Conservation (phyloP, 1,140 invertebrate species). For the Panagrolaimus sp. region DNA sequence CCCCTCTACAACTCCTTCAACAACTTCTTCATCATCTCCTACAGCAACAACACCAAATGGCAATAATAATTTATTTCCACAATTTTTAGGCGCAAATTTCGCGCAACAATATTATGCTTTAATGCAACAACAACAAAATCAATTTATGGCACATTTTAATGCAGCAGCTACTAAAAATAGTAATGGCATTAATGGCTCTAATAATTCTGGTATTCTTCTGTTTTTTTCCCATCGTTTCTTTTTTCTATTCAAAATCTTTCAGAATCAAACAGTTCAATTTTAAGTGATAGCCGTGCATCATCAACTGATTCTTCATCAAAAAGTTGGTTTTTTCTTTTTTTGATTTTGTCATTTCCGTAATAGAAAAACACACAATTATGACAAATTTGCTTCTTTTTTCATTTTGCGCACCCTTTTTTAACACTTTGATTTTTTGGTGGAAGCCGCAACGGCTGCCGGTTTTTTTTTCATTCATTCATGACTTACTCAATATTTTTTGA, state of each 20-base stretch:
- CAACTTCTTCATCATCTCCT: too few relatives aligned
- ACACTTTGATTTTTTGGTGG: too few relatives aligned
- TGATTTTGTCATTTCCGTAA: not conserved
- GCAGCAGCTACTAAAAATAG: not conserved
- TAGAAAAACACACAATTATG: not conserved
- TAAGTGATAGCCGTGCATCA: not conserved
- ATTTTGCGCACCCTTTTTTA: too few relatives aligned
- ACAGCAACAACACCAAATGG: not conserved
- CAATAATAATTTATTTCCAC: not conserved
- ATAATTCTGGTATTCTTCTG: too few relatives aligned
- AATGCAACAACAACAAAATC: not conserved
- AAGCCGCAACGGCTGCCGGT: too few relatives aligned
- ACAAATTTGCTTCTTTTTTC: not conserved
- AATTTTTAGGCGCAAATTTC: not conserved
- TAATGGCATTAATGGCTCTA: too few relatives aligned
- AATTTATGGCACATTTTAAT: not conserved
- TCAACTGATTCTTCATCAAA: not conserved
- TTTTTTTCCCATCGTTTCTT: too few relatives aligned
- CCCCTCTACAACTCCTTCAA: too few relatives aligned
- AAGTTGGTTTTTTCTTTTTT: slow-evolving; percentile 11
- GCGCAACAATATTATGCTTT: slow-evolving; percentile 5
- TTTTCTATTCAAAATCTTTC: not conserved
- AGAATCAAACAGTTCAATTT: slow-evolving; percentile 1
- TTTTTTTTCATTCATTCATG: too few relatives aligned
- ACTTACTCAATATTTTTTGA: too few relatives aligned